Conservation (phyloP, 2,113 vertebrate species). For the Carassius gibelio region DNA sequence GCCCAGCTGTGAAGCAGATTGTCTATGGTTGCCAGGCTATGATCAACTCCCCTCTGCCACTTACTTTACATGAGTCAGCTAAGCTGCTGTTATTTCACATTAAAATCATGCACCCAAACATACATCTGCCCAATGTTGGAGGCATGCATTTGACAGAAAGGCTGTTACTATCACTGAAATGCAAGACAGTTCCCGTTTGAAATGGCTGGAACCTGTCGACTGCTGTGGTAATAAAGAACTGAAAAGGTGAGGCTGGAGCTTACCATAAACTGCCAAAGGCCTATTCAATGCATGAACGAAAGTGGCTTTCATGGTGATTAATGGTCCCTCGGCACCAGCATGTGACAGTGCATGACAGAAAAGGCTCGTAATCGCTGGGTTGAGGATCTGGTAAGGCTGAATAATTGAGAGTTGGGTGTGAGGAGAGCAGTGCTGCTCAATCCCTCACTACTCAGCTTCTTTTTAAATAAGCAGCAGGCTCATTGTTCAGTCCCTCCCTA, state of each 20-base stretch:
- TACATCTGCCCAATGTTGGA: not conserved
- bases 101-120: constrained; percentile 11
- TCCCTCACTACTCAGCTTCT: not conserved
- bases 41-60: constrained; percentile 26
- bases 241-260: constrained; percentile 43
- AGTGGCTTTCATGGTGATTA: constrained; percentile 22
- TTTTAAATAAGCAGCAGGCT: not conserved
- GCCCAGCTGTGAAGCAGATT: not conserved
- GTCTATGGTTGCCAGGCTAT: constrained; percentile 19
- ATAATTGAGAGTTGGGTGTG: not conserved
- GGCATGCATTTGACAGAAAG: not conserved
- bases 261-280: constrained; percentile 48
- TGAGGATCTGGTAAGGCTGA: not conserved
- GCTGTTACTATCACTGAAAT: not conserved
- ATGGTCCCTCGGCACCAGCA: constrained; percentile 1
- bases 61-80: constrained; percentile 8
- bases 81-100: constrained; percentile 26
- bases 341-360: constrained; percentile 3
- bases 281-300: constrained; percentile 22
- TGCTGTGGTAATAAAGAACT: not conserved
- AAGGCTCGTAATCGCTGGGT: not conserved
- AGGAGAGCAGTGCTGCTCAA: constrained; percentile 10
- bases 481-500: constrained; percentile 31
- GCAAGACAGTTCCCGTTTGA: not conserved
- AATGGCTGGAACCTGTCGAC: not conserved